phyloP scores from a whole-genome alignment of 2,797 vertebrate species.

The Prionace glauca region DNA sequence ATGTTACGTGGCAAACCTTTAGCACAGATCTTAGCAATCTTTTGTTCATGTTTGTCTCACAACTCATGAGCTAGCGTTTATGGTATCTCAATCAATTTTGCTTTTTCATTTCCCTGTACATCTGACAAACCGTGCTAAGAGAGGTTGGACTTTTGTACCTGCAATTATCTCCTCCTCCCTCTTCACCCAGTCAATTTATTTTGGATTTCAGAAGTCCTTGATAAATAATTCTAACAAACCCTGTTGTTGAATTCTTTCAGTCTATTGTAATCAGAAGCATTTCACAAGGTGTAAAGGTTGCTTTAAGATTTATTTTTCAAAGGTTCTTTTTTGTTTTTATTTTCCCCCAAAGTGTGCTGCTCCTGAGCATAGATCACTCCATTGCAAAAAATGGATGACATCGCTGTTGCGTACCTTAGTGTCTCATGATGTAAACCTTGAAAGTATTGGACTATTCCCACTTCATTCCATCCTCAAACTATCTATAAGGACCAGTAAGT shows the following conservation, averaged over 20 bases:
- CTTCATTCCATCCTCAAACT: conserved; percentile 61
- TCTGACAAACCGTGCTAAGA: not conserved
- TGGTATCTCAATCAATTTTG: not conserved
- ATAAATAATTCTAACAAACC: not conserved
- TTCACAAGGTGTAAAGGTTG: conserved; percentile 49
- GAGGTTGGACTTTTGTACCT: not conserved
- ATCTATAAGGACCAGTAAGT: conserved; percentile 63
- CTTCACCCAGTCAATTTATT: not conserved
- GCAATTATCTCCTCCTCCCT: not conserved
- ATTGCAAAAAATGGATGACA: conserved; percentile 44
- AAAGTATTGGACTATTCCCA: conserved; percentile 54
- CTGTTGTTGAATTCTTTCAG: conserved; percentile 3
- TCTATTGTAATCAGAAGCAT: not conserved
- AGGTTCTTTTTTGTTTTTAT: conserved; percentile 34
- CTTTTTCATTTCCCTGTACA: not conserved
- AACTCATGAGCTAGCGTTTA: not conserved
- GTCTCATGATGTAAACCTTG: conserved; percentile 53
- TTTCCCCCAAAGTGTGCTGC: not conserved
- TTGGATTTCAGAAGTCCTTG: not conserved
- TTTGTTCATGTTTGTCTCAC: not conserved
- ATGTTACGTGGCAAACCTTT: not conserved
- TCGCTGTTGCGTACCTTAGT: conserved; percentile 61
- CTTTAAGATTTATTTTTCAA: conserved; percentile 45
- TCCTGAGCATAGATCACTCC: not conserved
- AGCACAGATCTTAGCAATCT: not conserved